phyloP scores from a whole-genome alignment of 2,113 vertebrate genomes.

The Semnornis frantzii region DNA sequence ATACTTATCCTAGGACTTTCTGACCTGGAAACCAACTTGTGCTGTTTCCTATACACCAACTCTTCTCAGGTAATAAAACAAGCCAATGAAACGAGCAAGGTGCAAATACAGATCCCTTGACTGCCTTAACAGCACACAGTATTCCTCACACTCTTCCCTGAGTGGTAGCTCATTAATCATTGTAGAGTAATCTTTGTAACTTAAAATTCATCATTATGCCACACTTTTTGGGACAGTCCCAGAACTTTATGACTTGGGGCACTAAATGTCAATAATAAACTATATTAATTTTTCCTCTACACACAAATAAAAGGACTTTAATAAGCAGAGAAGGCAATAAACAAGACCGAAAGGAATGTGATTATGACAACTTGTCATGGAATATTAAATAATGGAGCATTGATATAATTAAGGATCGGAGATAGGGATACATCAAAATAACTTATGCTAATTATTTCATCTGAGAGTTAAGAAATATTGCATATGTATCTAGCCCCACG shows the following conservation, averaged over 20 bases:
- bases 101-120: neutral
- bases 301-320: conserved; percentile 9
- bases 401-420: conserved; percentile 61
- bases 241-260: neutral
- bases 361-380: conserved; percentile 43
- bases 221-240: neutral
- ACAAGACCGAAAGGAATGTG: neutral
- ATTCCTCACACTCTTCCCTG: neutral
- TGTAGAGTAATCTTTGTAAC: neutral
- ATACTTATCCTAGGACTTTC: neutral
- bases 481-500: conserved; percentile 32
- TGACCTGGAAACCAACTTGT: neutral
- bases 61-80: neutral
- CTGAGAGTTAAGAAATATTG: conserved; percentile 66
- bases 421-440: conserved; percentile 46
- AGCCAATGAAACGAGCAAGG: neutral
- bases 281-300: neutral
- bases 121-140: neutral
- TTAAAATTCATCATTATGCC: neutral
- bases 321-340: conserved; percentile 27
- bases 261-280: conserved; percentile 23
- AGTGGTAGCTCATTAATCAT: neutral
- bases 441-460: conserved; percentile 63
- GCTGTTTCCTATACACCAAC: neutral
- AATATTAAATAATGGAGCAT: conserved; percentile 56